phyloP scores from a whole-genome alignment of 2,113 vertebrate genomes.

The Cephalopterus ornatus region DNA sequence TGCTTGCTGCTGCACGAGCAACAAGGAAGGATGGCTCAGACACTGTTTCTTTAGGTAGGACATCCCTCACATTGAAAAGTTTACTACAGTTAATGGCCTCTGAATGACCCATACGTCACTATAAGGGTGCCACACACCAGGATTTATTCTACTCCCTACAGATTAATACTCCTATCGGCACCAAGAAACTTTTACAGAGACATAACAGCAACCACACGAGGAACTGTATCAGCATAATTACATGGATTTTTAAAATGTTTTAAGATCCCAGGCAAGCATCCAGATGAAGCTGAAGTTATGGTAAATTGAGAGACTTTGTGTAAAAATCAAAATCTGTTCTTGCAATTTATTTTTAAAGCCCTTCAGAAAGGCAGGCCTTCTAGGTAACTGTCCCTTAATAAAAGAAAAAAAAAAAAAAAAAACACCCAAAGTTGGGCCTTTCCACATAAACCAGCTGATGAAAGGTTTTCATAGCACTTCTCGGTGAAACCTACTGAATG shows the following conservation, averaged over 20 bases:
- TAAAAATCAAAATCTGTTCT: neutral
- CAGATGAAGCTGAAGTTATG: neutral
- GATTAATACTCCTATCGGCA: neutral
- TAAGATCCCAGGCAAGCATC: neutral
- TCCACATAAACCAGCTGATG: neutral
- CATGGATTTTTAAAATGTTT: neutral
- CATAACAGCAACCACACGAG: neutral
- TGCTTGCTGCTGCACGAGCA: neutral
- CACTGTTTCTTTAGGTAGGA: neutral
- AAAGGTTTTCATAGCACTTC: neutral
- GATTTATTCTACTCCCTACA: neutral
- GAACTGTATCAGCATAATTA: neutral
- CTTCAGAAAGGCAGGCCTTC: neutral
- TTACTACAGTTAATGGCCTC: neutral
- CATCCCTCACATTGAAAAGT: neutral
- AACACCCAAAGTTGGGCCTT: rapidly evolving
- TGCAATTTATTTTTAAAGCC: neutral
- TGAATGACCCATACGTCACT: neutral
- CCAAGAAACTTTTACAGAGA: neutral
- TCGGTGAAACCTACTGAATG: neutral
- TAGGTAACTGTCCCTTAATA: neutral
- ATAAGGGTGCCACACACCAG: neutral
- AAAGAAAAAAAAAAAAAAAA: neutral
- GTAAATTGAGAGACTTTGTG: neutral
- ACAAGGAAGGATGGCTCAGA: neutral